These are phyloP conservation scores for Cheumatopsyche charites DNA, from an alignment of 1,140 invertebrate species.

Conservation along the genomic window DNA sequence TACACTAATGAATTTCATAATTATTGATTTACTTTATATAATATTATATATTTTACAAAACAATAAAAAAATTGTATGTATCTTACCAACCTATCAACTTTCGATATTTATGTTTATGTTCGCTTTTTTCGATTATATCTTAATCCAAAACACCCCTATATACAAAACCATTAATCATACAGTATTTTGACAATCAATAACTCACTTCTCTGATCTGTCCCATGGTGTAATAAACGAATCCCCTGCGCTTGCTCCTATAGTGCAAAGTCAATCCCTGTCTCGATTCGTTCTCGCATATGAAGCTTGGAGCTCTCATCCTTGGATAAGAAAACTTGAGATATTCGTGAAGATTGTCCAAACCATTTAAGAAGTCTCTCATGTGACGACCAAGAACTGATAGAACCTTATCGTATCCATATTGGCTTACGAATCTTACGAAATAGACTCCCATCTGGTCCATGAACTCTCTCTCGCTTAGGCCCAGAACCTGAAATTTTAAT, in stretches of 20 bases:
- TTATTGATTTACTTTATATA: too few relatives aligned
- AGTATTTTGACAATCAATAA: too few relatives aligned
- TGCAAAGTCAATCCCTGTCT: conserved; percentile 89
- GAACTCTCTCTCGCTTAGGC: conserved; percentile 83
- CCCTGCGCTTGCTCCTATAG: conserved; percentile 89
- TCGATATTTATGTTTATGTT: too few relatives aligned
- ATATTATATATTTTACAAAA: too few relatives aligned
- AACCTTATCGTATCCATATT: conserved; percentile 93
- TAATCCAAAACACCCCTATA: too few relatives aligned
- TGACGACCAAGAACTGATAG: conserved; percentile 88
- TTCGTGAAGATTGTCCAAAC: conserved; percentile 95
- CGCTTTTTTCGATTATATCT: too few relatives aligned
- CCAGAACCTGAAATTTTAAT: conserved; percentile 70
- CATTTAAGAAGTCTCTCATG: conserved; percentile 95
- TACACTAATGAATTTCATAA: too few relatives aligned
- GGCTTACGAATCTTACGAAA: conserved; percentile 90
- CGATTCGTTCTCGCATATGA: conserved; percentile 95
- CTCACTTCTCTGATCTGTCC: conserved; percentile 88
- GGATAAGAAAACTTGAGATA: conserved; percentile 97
- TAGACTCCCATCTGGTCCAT: conserved; percentile 90
- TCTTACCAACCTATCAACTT: too few relatives aligned
- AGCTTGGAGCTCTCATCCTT: conserved; percentile 85
- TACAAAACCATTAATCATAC: too few relatives aligned
- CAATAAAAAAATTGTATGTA: too few relatives aligned
- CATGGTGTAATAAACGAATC: conserved; percentile 96